These are phyloP conservation scores for Bombus impatiens DNA, from an alignment of 1,140 invertebrate species.

Conservation along the genomic window DNA sequence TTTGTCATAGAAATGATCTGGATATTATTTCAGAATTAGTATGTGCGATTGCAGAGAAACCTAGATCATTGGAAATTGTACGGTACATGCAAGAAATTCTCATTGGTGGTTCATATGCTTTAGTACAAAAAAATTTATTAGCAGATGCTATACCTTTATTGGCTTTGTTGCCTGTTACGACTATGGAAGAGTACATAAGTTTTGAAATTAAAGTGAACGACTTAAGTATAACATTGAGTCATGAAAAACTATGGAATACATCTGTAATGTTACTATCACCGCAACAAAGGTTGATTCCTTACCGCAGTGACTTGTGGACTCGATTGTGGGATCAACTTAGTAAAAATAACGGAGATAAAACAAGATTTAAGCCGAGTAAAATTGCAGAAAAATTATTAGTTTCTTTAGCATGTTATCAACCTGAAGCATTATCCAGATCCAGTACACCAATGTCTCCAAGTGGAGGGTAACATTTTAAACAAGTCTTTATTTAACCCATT, in stretches of 20 bases:
- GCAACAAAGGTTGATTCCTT: slow-evolving; percentile 90
- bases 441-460: slow-evolving; percentile 91
- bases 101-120: slow-evolving; percentile 87
- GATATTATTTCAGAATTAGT: slow-evolving; percentile 87
- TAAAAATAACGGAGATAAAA: slow-evolving; percentile 83
- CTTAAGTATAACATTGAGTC: slow-evolving; percentile 82
- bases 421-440: slow-evolving; percentile 91
- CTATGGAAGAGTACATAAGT: slow-evolving; percentile 81
- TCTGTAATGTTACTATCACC: slow-evolving; percentile 92
- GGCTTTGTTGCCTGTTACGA: slow-evolving; percentile 88
- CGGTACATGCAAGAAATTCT: slow-evolving; percentile 90
- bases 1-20: slow-evolving; percentile 88
- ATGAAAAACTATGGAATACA: slow-evolving; percentile 90
- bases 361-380: slow-evolving; percentile 86
- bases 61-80: slow-evolving; percentile 82
- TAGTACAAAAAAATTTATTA: slow-evolving; percentile 88
- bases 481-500: background rate
- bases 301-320: slow-evolving; percentile 91
- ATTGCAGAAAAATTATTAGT: slow-evolving; percentile 90
- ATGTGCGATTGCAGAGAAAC: slow-evolving; percentile 81
- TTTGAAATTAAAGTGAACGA: slow-evolving; percentile 83
- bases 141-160: slow-evolving; percentile 86
- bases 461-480: slow-evolving; percentile 76
- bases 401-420: slow-evolving; percentile 91
- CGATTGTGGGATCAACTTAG: slow-evolving; percentile 88